phyloP scores from a whole-genome alignment of 2,113 vertebrate genomes.

The Callopanchax toddi region DNA sequence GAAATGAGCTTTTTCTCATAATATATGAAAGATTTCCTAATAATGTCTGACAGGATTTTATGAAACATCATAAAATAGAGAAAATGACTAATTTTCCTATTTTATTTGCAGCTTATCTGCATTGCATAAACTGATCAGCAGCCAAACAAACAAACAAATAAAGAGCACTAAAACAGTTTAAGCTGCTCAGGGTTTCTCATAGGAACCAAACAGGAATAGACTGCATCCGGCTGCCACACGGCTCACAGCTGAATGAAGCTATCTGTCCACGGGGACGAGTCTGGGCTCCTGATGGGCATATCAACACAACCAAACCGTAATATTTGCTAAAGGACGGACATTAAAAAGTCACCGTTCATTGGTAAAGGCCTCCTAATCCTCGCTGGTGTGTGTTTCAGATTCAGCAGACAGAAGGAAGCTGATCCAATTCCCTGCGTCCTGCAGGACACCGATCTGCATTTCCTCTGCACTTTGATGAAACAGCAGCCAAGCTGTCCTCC shows the following conservation, averaged over 20 bases:
- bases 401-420: conserved; percentile 60
- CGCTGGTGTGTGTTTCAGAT: conserved; percentile 52
- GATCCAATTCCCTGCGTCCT: conserved; percentile 65
- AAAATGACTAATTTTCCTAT: no score
- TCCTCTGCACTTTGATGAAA: conserved; percentile 73
- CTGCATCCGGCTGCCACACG: conserved; percentile 19
- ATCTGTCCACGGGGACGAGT: conserved; percentile 30
- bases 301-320: conserved; percentile 40
- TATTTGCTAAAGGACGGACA: conserved; percentile 43
- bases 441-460: conserved; percentile 75
- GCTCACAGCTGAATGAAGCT: conserved; percentile 38
- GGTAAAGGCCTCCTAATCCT: conserved; percentile 50
- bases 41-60: no score
- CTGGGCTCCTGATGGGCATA: conserved; percentile 16
- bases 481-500: conserved; percentile 68
- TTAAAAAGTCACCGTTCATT: conserved; percentile 45
- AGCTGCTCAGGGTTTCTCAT: not conserved
- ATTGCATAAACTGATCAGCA: not conserved
- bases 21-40: no score
- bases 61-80: no score
- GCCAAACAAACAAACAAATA: conserved; percentile 3
- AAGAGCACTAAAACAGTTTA: not conserved
- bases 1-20: no score
- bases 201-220: conserved; percentile 14
- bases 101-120: not conserved